phyloP scores from a whole-genome alignment of 2,113 vertebrate species.

The Leucosticte australis region DNA sequence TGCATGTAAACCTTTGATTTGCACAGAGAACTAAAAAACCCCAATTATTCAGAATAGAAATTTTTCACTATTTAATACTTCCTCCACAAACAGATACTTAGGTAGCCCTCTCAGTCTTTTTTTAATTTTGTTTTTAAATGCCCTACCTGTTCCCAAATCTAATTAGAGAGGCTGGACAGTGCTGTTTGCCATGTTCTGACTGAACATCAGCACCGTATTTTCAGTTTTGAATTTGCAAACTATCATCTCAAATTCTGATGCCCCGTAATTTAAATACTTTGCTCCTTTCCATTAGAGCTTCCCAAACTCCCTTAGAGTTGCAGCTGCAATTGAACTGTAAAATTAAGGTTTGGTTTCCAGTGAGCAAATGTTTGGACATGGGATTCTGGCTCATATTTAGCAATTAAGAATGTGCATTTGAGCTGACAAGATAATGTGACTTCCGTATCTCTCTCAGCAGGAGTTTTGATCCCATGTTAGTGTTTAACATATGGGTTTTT shows the following conservation, averaged over 20 bases:
- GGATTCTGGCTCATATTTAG: slow-evolving; percentile 45
- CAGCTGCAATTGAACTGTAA: slow-evolving; percentile 35
- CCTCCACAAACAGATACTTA: neutral
- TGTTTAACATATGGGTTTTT: neutral
- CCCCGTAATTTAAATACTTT: neutral
- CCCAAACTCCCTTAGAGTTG: neutral
- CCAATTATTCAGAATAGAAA: neutral
- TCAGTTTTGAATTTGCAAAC: neutral
- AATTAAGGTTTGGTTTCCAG: slow-evolving; percentile 25
- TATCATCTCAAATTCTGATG: neutral
- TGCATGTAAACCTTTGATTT: neutral
- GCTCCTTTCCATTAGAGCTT: neutral
- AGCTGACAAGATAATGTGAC: slow-evolving; percentile 52
- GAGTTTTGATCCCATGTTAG: slow-evolving; percentile 21
- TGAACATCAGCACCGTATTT: neutral
- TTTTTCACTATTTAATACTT: neutral
- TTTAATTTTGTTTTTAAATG: neutral
- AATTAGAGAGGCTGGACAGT: neutral
- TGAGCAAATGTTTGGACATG: slow-evolving; percentile 41
- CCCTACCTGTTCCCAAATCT: neutral
- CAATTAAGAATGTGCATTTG: slow-evolving; percentile 52
- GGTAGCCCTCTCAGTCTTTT: neutral
- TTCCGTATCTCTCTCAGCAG: neutral
- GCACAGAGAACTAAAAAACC: neutral
- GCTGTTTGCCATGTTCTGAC: neutral